phyloP scores from a whole-genome alignment of 2,113 vertebrate species.

The Tringa solitaria region DNA sequence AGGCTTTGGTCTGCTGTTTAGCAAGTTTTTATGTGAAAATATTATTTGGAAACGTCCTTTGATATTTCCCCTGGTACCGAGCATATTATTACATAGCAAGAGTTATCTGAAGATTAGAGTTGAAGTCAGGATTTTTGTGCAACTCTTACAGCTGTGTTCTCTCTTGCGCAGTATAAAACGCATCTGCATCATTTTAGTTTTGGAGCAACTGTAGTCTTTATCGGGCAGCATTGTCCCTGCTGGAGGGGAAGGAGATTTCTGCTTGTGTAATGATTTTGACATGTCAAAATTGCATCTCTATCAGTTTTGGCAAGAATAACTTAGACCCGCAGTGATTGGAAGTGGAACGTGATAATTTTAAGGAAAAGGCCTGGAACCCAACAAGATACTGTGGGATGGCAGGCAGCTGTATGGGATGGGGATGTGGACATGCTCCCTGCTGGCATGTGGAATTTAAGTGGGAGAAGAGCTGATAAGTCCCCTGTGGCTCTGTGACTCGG shows the following conservation, averaged over 20 bases:
- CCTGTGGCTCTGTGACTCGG: background rate
- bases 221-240: background rate
- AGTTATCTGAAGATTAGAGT: conserved; percentile 42
- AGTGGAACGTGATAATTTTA: conserved; percentile 2
- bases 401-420: background rate
- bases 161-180: background rate
- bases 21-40: conserved; percentile 18
- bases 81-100: background rate
- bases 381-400: background rate
- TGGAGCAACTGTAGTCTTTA: background rate
- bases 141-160: conserved; percentile 22
- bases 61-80: conserved; percentile 31
- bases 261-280: background rate
- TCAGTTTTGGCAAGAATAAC: background rate
- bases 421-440: background rate
- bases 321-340: background rate
- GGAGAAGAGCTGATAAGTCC: conserved; percentile 39
- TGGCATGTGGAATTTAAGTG: background rate
- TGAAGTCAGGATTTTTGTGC: conserved; percentile 17
- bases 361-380: conserved; percentile 28
- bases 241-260: background rate
- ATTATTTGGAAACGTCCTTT: background rate
- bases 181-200: conserved; percentile 7
- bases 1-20: conserved; percentile 1
- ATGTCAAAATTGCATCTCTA: conserved; percentile 25